Evolutionary conservation across 2,888 invertebrate species (phyloP), one percentile per base, ranked within the genome.

Genomic region (Drosophila subquinaria): DNA sequence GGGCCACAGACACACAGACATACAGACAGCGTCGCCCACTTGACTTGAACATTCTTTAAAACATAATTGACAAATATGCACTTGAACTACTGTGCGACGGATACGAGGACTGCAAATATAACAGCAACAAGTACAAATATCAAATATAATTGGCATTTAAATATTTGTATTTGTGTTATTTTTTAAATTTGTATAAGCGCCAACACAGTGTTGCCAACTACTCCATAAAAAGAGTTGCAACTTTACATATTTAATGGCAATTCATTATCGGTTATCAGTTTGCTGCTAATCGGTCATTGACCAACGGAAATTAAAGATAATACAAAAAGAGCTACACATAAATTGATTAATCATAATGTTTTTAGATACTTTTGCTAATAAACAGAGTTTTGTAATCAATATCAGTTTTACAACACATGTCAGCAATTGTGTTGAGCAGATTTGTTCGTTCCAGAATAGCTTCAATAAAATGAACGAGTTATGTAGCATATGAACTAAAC

Each of bases 51-150:
- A 79, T 68, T 68, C 61, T 62, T 35, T 23, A 50, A 55, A 77
- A 76, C 77, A 83, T 83, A 84, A 87, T 87, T 84, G 84, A 88
- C 84, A 84, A 88, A 84, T 87, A 87, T 83, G 79, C 84, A 89
- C 87, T 88, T 74, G 86, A 88, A 83, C 82, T 83, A 85, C 88
- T 82, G 88, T 88, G 62, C 60, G 62, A 13, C 38, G 33, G 30
- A 48, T 51, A 59, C 40, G 48, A 57, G 8, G 8, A 27, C 8
- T 30, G n/a, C 48, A 45, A 55, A 55, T 45, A 45, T 27, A 53
- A 20, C 42, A 47, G 56, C 59, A 43, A 52, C 33, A 47, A 62
- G 42, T 51, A 68, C 30, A 50, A 45, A 63, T 38, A 43, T n/a
- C 33, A 56, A 17, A 27, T 38, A 30, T 23, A 59, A 38, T 23